Evolutionary conservation across 2,113 vertebrate genomes (phyloP).

Genomic region (Campylorhamphus procurvoides): DNA sequence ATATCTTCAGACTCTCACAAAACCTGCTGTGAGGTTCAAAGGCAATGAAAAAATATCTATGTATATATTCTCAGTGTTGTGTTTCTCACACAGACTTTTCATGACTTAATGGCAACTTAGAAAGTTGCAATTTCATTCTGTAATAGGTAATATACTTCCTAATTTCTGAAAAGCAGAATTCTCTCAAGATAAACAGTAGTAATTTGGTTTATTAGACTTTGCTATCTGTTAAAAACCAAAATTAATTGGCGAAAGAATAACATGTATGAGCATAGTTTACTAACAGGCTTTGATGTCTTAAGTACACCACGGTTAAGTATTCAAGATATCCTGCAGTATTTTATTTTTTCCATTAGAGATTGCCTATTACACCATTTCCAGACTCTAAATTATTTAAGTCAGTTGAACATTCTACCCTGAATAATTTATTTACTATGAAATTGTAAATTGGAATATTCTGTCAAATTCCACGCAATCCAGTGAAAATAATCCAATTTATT

Average conservation of each 20-base stretch:
- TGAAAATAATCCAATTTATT: slow-evolving; percentile 14
- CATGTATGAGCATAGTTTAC: neutral
- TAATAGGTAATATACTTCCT: neutral
- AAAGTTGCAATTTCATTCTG: neutral
- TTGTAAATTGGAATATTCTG: slow-evolving; percentile 50
- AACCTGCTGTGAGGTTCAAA: neutral
- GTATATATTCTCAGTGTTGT: neutral
- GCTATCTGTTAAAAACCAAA: neutral
- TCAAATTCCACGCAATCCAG: neutral
- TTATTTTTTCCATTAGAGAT: slow-evolving; percentile 38
- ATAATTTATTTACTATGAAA: slow-evolving; percentile 58
- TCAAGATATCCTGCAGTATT: slow-evolving; percentile 1
- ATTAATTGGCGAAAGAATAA: neutral
- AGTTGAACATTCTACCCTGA: slow-evolving; percentile 31
- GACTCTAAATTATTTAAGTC: slow-evolving; percentile 54
- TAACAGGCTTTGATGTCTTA: slow-evolving; percentile 42
- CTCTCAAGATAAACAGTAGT: neutral
- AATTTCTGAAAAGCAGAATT: neutral
- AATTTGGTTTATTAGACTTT: neutral
- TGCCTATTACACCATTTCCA: slow-evolving; percentile 39
- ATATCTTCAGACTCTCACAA: neutral
- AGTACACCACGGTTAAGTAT: slow-evolving; percentile 14
- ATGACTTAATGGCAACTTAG: neutral
- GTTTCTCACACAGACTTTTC: neutral
- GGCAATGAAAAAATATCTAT: neutral